A percentile compares a stretch with the other conserved stretches of the same genome.
These are phyloP conservation scores for Aegotheles bennettii DNA, from an alignment of 2,113 vertebrate genomes.

Conservation along the genomic window DNA sequence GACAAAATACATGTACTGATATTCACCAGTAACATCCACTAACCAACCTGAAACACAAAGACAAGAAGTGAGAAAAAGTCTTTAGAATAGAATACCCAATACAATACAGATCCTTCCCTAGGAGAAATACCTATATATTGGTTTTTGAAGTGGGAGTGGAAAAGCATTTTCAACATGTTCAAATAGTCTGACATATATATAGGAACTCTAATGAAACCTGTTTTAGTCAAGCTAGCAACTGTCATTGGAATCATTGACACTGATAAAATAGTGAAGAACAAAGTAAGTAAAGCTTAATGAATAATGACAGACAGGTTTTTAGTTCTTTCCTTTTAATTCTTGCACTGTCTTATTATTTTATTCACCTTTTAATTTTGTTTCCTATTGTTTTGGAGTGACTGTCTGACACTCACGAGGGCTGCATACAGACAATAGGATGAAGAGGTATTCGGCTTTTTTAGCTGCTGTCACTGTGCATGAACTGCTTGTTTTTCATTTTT, in stretches of 20 bases:
- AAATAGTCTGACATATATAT: background rate
- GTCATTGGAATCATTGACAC: background rate
- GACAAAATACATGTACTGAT: slow-evolving; percentile 92
- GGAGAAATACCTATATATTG: background rate
- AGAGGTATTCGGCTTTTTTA: background rate
- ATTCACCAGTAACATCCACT: slow-evolving; percentile 89
- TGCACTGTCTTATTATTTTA: background rate
- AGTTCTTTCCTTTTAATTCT: background rate
- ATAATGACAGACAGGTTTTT: background rate
- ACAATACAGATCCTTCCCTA: background rate
- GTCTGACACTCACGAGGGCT: background rate
- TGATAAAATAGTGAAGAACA: background rate
- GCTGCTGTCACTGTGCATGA: background rate
- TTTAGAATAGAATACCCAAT: background rate
- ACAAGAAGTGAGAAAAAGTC: background rate
- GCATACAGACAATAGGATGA: background rate
- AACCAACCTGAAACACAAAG: slow-evolving; percentile 84
- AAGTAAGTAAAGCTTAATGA: background rate
- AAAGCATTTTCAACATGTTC: background rate
- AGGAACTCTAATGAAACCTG: background rate
- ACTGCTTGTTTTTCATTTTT: background rate
- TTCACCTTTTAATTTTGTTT: background rate
- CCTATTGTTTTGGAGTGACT: slow-evolving; percentile 10
- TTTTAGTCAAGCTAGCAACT: background rate
- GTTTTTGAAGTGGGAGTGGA: background rate